phyloP scores from a whole-genome alignment of 2,113 vertebrate species.

The Motacilla alba region DNA sequence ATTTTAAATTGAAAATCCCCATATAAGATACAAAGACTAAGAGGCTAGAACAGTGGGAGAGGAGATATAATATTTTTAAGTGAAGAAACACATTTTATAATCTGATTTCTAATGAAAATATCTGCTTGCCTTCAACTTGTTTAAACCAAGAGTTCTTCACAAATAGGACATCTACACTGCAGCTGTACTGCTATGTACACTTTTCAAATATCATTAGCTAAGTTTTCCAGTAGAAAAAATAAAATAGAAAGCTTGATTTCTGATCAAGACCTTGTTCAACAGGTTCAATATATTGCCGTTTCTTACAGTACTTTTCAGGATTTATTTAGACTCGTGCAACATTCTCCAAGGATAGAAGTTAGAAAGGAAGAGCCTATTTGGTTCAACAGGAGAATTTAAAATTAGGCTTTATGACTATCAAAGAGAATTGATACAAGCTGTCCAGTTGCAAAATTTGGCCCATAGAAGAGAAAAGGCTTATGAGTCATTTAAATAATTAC shows the following conservation, averaged over 20 bases:
- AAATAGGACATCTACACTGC: neutral
- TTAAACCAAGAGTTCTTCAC: neutral
- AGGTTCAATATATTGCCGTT: neutral
- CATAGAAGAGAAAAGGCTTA: neutral
- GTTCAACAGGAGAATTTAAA: neutral
- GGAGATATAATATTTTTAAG: neutral
- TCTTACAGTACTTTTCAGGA: neutral
- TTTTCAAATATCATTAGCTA: neutral
- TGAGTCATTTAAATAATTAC: neutral
- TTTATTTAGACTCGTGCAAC: neutral
- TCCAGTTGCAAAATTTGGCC: neutral
- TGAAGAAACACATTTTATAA: neutral
- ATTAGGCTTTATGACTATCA: neutral
- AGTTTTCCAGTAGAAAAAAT: neutral
- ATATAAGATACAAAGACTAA: neutral
- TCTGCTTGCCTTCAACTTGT: rapidly evolving
- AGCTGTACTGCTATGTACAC: neutral
- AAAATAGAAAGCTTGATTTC: neutral
- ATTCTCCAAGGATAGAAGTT: neutral
- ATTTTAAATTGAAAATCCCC: neutral
- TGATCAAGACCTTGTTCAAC: neutral
- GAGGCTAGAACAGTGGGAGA: neutral
- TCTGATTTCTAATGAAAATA: neutral
- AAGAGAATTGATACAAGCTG: neutral
- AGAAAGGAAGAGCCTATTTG: neutral